Evolutionary conservation across 2,797 vertebrate genomes (phyloP).

Genomic region (Fistularia tabacaria): DNA sequence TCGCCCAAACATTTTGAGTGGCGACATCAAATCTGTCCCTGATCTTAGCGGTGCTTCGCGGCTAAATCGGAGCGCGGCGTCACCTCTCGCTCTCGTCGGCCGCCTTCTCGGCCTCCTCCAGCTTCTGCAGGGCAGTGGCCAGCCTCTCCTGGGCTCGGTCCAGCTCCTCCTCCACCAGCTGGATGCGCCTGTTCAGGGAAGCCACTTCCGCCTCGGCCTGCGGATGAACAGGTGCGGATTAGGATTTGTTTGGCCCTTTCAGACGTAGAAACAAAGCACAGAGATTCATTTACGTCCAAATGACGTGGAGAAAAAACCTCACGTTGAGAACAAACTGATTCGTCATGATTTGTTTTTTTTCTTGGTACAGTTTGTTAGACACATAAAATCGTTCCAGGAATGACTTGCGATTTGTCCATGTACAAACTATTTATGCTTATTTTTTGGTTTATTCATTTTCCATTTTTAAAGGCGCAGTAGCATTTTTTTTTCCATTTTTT

Average conservation of each 20-base stretch:
- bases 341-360: too few species aligned
- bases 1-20: neutral
- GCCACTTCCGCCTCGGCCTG: conserved; percentile 86
- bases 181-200: conserved; percentile 93
- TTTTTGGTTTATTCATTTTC: too few species aligned
- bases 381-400: too few species aligned
- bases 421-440: too few species aligned
- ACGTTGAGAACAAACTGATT: too few species aligned
- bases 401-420: too few species aligned
- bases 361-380: too few species aligned
- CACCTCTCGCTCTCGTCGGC: conserved; percentile 96
- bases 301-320: too few species aligned
- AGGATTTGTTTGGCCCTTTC: neutral
- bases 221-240: conserved; percentile 1
- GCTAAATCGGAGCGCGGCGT: conserved; percentile 1
- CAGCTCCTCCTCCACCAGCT: conserved; percentile 95
- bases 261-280: neutral
- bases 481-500: too few species aligned
- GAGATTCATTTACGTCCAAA: neutral
- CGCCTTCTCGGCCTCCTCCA: conserved; percentile 94
- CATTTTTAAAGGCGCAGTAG: too few species aligned
- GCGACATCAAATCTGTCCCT: too few species aligned
- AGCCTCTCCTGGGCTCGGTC: conserved; percentile 95
- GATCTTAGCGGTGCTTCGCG: too few species aligned
- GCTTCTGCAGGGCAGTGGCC: conserved; percentile 90